phyloP scores from a whole-genome alignment of 2,113 vertebrate species.

The Paracanthobrama guichenoti region DNA sequence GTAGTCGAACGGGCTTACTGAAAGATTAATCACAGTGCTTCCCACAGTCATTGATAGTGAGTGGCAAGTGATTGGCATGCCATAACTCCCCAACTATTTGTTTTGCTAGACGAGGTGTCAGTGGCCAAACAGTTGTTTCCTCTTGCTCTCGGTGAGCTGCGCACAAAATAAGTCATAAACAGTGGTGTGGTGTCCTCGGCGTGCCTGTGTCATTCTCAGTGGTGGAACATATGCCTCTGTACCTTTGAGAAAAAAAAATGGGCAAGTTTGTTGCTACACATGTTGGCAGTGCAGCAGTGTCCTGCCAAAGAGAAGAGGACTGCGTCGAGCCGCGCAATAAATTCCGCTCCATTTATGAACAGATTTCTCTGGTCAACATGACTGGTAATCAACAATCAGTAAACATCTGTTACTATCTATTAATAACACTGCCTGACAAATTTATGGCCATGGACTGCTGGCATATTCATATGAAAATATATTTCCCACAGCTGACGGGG shows the following conservation, averaged over 20 bases:
- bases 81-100: slow-evolving; percentile 65
- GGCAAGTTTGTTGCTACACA: slow-evolving; percentile 47
- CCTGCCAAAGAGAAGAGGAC: slow-evolving; percentile 60
- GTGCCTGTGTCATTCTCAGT: slow-evolving; percentile 52
- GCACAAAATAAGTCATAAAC: slow-evolving; percentile 58
- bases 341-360: slow-evolving; percentile 80
- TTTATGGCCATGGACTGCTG: slow-evolving; percentile 72
- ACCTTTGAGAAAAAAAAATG: slow-evolving; percentile 49
- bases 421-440: slow-evolving; percentile 74
- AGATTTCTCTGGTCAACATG: slow-evolving; percentile 82
- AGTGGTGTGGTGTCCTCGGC: slow-evolving; percentile 44
- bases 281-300: slow-evolving; percentile 54
- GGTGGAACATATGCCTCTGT: slow-evolving; percentile 57
- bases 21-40: slow-evolving; percentile 70
- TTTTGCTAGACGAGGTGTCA: slow-evolving; percentile 63
- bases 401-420: slow-evolving; percentile 84
- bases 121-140: slow-evolving; percentile 64
- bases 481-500: slow-evolving; percentile 72
- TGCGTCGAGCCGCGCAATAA: slow-evolving; percentile 65
- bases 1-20: slow-evolving; percentile 64
- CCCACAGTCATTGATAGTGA: slow-evolving; percentile 66
- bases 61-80: slow-evolving; percentile 73
- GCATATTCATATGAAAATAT: slow-evolving; percentile 68
- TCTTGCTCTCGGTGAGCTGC: slow-evolving; percentile 47
- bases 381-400: slow-evolving; percentile 82